Evolutionary conservation across 2,113 vertebrate species (phyloP), one percentile per base, ranked within the genome.

Genomic region (Dromiciops gliroides): DNA sequence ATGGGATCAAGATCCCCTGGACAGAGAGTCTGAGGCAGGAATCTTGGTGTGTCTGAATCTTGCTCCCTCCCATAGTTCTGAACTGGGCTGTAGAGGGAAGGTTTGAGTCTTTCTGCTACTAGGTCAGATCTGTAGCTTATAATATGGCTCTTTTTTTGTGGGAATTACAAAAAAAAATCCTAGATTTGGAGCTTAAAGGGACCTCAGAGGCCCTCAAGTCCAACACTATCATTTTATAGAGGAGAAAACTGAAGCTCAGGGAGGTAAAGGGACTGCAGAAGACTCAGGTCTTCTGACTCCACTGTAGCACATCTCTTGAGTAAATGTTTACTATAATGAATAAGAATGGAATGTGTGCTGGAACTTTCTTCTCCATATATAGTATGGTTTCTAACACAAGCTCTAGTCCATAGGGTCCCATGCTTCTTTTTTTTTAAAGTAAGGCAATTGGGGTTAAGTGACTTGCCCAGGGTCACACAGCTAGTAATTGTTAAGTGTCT

Each of bases 261-360:
- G 53, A 56, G 53, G 6, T 44, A 25, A 75, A 75, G 67, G 14
- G 6, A 44, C 56, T 75, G 11, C 19, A n/a, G 6, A n/a, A 16
- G 44, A 83, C 67, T 7, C 67, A 83, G 37, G 19, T 83, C 67
- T 83, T 44, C n/a, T 44, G 67, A 83, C 16, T 83, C n/a, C 67
- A 83, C n/a, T 83, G n/a, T 23, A 23, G 37, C 37, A 75, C n/a
- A 44, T 67, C 2, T 28, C 37, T 44, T 75, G 14, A 75, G 37
- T 75, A 16, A n/a, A n/a, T 2, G 7, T 75, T 37, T 75, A n/a
- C 44, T 75, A 75, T 44, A n/a, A 75, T 96, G 44, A 91, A 89
- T 93, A 95, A 89, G 94, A 94, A 47, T 37, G 31, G 9, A 93
- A 94, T 95, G 97, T 94, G 90, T 96, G 94, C 51, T 95, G 53